Evolutionary conservation across 1,140 invertebrate genomes (phyloP).

Genomic region (Diabrotica virgifera): DNA sequence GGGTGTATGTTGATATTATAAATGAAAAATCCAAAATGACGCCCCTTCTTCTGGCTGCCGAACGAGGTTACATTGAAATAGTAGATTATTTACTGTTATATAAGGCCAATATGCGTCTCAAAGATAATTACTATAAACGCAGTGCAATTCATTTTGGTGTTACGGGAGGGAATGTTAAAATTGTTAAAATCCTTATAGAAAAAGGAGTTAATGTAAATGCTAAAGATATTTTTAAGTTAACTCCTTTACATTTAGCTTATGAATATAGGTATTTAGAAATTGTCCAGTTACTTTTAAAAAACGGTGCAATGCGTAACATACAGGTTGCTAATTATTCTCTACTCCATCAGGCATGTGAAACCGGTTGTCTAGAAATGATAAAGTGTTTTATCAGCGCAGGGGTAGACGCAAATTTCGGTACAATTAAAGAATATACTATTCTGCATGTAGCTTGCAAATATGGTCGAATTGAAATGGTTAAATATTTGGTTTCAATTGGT

Average conservation of each 20-base stretch:
- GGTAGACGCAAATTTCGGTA: constrained; percentile 21
- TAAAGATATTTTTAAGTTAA: too few relatives aligned
- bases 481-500: constrained; percentile 26
- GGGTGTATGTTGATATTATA: constrained; percentile 24
- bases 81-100: constrained; percentile 14
- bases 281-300: too few relatives aligned
- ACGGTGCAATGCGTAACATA: constrained; percentile 23
- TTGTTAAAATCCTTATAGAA: constrained; percentile 30
- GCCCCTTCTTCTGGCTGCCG: constrained; percentile 50
- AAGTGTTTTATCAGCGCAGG: constrained; percentile 17
- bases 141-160: constrained; percentile 34
- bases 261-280: too few relatives aligned
- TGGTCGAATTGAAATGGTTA: constrained; percentile 48
- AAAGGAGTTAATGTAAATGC: too few relatives aligned
- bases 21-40: constrained; percentile 23
- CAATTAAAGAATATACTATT: constrained; percentile 40
- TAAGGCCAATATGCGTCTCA: constrained; percentile 21
- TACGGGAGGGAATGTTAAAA: constrained; percentile 23
- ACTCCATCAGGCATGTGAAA: constrained; percentile 31
- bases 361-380: constrained; percentile 71
- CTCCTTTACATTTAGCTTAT: too few relatives aligned
- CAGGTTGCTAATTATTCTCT: constrained; percentile 28
- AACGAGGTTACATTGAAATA: constrained; percentile 40
- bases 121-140: constrained; percentile 14
- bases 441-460: constrained; percentile 53